A percentile compares a stretch with the other conserved stretches of the same genome.
Evolutionary conservation across 2,113 vertebrate species (phyloP).

Genomic region (Peucedramus taeniatus): DNA sequence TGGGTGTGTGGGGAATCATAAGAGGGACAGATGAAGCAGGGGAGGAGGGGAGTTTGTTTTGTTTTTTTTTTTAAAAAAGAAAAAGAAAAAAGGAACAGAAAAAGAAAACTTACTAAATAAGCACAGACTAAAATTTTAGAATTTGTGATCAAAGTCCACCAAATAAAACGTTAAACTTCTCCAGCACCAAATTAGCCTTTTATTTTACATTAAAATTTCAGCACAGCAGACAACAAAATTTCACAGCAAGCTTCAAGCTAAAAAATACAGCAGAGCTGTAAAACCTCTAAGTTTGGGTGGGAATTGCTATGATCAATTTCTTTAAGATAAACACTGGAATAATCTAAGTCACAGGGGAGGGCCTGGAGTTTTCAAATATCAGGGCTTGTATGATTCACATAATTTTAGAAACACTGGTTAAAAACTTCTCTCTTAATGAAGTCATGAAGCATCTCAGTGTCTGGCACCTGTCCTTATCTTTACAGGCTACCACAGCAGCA

Average conservation of each 20-base stretch:
- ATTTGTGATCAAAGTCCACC: neutral
- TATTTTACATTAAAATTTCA: neutral
- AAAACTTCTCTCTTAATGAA: neutral
- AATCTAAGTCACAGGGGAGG: neutral
- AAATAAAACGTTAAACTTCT: neutral
- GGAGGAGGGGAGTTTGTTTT: neutral
- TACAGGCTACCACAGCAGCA: constrained; percentile 34
- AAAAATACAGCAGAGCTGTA: neutral
- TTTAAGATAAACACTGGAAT: neutral
- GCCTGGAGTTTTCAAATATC: neutral
- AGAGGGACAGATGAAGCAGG: neutral
- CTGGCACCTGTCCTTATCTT: neutral
- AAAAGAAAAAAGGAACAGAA: neutral
- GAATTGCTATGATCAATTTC: neutral
- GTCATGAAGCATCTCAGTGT: neutral
- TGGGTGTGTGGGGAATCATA: neutral
- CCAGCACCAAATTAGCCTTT: neutral
- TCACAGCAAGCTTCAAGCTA: neutral
- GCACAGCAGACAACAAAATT: neutral
- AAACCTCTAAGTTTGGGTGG: neutral
- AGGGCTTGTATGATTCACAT: neutral
- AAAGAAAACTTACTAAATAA: neutral
- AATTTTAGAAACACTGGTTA: neutral
- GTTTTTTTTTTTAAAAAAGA: too few relatives aligned
- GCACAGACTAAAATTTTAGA: neutral